Conservation (phyloP, 2,113 vertebrate species). For the Pan troglodytes region NHGRI_mPanTro3-v2.1_pri NC_086015.1:174460001-174460500, state of each 20-base stretch:
- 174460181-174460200: background rate
- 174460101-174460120: background rate
- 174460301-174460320: background rate
- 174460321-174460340: background rate
- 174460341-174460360: background rate
- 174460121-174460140: background rate
- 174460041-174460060: background rate
- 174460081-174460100: background rate
- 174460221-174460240: too few species aligned
- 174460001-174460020: background rate
- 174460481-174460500: background rate
- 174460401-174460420: background rate
- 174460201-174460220: background rate
- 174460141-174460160: background rate
- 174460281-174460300: background rate
- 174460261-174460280: background rate
- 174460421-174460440: background rate
- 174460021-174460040: background rate
- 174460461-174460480: background rate
- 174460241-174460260: background rate
- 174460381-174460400: background rate
- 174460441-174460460: background rate
- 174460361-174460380: background rate
- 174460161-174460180: background rate
- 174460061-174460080: background rate